phyloP scores from a whole-genome alignment of 2,797 vertebrate species.

The Sebastes taczanowskii region DNA sequence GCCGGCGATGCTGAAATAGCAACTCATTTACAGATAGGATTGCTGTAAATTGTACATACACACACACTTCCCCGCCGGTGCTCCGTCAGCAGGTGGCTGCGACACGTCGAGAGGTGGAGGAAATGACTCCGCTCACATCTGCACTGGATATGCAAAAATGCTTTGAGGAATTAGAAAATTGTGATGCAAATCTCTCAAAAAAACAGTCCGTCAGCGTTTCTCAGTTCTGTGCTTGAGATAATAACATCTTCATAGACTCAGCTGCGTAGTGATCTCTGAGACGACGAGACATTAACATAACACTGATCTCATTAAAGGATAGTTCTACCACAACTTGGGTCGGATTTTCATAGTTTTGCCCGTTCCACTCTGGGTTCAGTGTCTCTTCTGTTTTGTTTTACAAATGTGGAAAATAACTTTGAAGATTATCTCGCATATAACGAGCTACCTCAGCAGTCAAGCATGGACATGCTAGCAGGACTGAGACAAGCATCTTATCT shows the following conservation, averaged over 20 bases:
- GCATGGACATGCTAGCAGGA: neutral
- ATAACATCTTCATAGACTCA: neutral
- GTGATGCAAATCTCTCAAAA: neutral
- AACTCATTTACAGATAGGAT: neutral
- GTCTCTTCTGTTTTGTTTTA: no score
- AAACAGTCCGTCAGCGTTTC: neutral
- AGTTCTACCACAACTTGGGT: neutral
- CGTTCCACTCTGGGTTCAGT: neutral
- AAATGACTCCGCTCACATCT: neutral
- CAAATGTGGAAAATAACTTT: no score
- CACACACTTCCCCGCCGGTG: neutral
- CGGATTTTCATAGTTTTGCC: neutral
- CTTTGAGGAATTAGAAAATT: neutral
- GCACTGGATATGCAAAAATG: neutral
- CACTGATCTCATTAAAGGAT: neutral
- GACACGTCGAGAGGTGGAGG: neutral
- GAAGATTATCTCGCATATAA: no score
- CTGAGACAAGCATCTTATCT: neutral
- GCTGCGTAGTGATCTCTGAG: neutral
- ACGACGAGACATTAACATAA: neutral
- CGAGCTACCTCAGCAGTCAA: neutral
- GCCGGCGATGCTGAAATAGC: constrained; percentile 11
- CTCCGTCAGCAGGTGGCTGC: neutral
- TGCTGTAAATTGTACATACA: neutral
- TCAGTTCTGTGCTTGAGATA: neutral